These are phyloP conservation scores for Pelobates cultripes DNA, from an alignment of 2,797 vertebrate genomes.

Conservation along the genomic window DNA sequence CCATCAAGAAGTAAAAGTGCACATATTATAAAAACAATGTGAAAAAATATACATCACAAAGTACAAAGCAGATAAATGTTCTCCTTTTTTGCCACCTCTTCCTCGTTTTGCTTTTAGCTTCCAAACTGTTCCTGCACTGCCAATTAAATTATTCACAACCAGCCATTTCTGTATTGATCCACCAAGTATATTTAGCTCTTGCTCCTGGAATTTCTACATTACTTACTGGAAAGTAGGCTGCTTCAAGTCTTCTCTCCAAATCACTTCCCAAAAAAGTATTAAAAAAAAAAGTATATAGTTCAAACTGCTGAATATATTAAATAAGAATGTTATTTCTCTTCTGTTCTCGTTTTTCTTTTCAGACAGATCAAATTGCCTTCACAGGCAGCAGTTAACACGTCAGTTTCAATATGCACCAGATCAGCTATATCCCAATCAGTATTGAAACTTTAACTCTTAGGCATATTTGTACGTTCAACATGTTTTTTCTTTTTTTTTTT, in stretches of 20 bases:
- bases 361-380: slow-evolving; percentile 76
- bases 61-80: slow-evolving; percentile 66
- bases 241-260: slow-evolving; percentile 82
- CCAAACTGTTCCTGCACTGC: slow-evolving; percentile 80
- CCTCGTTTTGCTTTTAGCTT: slow-evolving; percentile 77
- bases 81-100: slow-evolving; percentile 65
- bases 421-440: slow-evolving; percentile 22
- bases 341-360: slow-evolving; percentile 56
- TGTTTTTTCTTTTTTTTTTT: not conserved
- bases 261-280: slow-evolving; percentile 72
- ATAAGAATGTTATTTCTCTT: slow-evolving; percentile 56
- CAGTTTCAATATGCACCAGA: slow-evolving; percentile 71
- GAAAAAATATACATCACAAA: slow-evolving; percentile 50
- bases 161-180: slow-evolving; percentile 85
- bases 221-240: slow-evolving; percentile 85
- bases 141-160: slow-evolving; percentile 86
- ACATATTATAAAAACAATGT: slow-evolving; percentile 43
- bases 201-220: slow-evolving; percentile 85
- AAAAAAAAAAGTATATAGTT: slow-evolving; percentile 33
- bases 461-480: not conserved
- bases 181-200: slow-evolving; percentile 84
- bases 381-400: slow-evolving; percentile 70
- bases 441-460: not conserved
- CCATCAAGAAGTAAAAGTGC: slow-evolving; percentile 20
- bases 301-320: slow-evolving; percentile 32